Evolutionary conservation across 30 jellyfish, hydroid and myxozoan genomes (phyloP), one percentile per base, ranked within the genome.

Genomic region (Cassiopea xamachana): DNA sequence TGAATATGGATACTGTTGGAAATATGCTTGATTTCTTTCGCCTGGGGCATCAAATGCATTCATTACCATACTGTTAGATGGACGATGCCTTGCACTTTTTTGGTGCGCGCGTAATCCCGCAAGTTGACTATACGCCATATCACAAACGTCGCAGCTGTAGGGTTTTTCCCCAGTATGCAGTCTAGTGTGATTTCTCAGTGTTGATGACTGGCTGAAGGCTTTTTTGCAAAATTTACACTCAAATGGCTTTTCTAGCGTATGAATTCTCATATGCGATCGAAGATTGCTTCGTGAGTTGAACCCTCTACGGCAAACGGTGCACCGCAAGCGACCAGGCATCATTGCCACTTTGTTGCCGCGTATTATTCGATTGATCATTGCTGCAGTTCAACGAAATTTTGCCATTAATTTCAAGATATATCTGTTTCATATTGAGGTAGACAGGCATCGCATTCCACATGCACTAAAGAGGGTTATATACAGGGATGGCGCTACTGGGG

Each of bases 41-140:
- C 48, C 18, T 60, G 76, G 19, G 39, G 77, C 76, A 14, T 45
- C 87, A 10, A 48, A 48, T 1, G 73, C 70, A 48, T n/a, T 50
- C 75, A 49, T 19, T 8, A 19, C 80, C 51, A 78, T 60, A 45
- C 48, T 79, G 10, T 60, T 90, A 13, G 77, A 71, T 15, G 98
- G 98, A 12, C 98, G 90, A 73, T 93, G 98, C 44, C 97, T 17
- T 5, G 98, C 98, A 82, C 97, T 87, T 58, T 93, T 93, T 77
- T 93, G 98, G 80, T 93, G 98, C 5, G 98, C 98, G 80, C 98
- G 93, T 2, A 93, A 92, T 60, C 98, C 98, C 2, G 98, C 98
- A 45, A 93, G 93, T 80, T 93, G 98, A 46, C 97, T 87, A 87
- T 93, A 93, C 51, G 98, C 98, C 98, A 93, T 93, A 73, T 93